Conservation (phyloP, 1,140 invertebrate genomes). For the Marisa cornuarietis region DNA sequence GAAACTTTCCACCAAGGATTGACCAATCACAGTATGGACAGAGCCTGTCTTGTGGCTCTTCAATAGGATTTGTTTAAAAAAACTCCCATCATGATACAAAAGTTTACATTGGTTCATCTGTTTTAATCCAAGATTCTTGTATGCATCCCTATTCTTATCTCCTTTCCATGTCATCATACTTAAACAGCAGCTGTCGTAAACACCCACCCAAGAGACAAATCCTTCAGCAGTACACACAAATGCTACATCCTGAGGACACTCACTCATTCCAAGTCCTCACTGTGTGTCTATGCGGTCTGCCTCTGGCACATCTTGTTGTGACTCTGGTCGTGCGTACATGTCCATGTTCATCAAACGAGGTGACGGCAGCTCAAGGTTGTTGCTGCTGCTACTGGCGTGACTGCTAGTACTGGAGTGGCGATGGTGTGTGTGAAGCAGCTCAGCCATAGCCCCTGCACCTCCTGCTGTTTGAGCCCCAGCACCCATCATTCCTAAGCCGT, state of each 20-base stretch:
- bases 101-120: too few species aligned
- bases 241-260: neutral
- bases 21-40: too few species aligned
- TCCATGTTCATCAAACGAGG: constrained; percentile 25
- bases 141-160: neutral
- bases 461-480: neutral
- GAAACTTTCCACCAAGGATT: too few species aligned
- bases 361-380: constrained; percentile 19
- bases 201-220: neutral
- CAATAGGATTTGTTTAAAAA: too few species aligned
- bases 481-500: neutral
- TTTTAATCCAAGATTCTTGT: neutral
- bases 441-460: neutral
- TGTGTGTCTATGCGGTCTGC: constrained; percentile 43
- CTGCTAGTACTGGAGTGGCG: constrained; percentile 21
- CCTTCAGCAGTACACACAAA: neutral
- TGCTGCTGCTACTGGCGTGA: constrained; percentile 17
- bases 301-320: constrained; percentile 49
- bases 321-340: constrained; percentile 39
- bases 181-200: neutral
- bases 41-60: too few species aligned
- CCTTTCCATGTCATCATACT: neutral
- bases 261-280: neutral
- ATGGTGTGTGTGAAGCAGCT: constrained; percentile 4
- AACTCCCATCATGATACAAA: too few species aligned